Percentiles rank a stretch among this genome's conserved stretches.
Conservation (phyloP, 2,888 invertebrate genomes). For the Coelopa pilipes region DNA sequence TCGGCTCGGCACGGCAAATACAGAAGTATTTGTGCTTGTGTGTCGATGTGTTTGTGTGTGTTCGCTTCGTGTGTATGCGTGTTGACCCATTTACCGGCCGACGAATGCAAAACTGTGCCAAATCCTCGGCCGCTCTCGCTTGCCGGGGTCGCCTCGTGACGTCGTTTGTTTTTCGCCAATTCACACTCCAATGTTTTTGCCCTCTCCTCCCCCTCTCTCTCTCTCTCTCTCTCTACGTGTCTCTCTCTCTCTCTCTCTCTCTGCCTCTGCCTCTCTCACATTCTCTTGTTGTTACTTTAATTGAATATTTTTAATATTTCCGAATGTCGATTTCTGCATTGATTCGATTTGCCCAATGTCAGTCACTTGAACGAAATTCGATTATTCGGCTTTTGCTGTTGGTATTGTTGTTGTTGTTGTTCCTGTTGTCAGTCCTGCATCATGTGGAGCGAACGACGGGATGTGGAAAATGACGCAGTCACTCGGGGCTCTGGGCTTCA, state of each 20-base stretch:
- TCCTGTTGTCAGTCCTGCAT: too few species aligned
- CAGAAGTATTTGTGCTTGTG: neutral
- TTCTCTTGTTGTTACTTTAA: neutral
- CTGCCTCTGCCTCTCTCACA: neutral
- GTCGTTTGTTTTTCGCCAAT: too few species aligned
- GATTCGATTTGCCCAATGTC: too few species aligned
- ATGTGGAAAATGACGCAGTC: too few species aligned
- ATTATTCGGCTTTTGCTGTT: too few species aligned
- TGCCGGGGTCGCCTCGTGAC: too few species aligned
- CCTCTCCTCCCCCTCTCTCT: neutral
- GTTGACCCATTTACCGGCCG: slow-evolving; percentile 35
- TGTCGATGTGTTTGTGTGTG: slow-evolving; percentile 9
- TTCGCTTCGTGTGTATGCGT: slow-evolving; percentile 4
- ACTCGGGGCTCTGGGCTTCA: too few species aligned
- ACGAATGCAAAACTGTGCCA: slow-evolving; percentile 28
- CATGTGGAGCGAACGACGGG: too few species aligned
- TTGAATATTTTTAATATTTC: neutral
- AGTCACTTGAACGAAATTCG: too few species aligned
- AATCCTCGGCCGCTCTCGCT: slow-evolving; percentile 2
- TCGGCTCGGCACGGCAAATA: too few species aligned
- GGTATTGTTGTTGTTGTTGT: too few species aligned
- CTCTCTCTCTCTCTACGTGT: neutral
- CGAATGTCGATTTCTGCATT: too few species aligned
- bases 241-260: neutral
- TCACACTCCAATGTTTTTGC: slow-evolving; percentile 2